Evolutionary conservation across 2,888 invertebrate species (phyloP), one percentile per base, ranked within the genome.

Genomic region (Synergus umbraculus): DNA sequence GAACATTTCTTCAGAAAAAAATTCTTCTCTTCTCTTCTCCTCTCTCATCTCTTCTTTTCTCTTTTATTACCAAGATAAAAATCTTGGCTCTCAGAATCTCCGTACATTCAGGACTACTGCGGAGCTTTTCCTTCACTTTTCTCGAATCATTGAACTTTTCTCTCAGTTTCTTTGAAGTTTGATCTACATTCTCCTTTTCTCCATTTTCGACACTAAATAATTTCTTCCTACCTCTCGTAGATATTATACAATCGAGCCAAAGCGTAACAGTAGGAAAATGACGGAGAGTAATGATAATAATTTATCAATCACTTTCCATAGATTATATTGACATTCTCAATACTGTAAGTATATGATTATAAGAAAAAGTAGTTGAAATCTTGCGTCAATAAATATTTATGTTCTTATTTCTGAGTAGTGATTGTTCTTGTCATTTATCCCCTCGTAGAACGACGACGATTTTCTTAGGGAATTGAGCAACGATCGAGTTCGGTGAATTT

Each of bases 241-340:
- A 49, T 37, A 49, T 29, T 49, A 29, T 29, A 78, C 54, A 64
- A 73, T 65, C 18, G n/a, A 80, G 76, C 80, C 82, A 82, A 82
- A 82, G 79, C 76, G 66, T 13, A 69, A 46, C 15, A 8, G 12
- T 46, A 69, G 15, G 46, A 46, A 18, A 67, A 18, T 67, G 46
- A 49, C 8, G 7, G 46, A 69, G 22, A 29, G 10, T 22, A 63
- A 29, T 63, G 13, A 63, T 63, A 63, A 5, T 63, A 29, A 69
- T 22, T 13, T 22, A 69, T 46, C 44, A 15, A 49, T 69, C 46
- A 49, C 46, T 49, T 69, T 69, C 46, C 18, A 15, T 29, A 69
- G 29, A 69, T 69, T 69, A 54, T 69, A 69, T 29, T 69, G 49
- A 54, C n/a, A 46, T 46, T 69, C 37, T 54, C 0, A 22, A 44